Evolutionary conservation across 2,888 invertebrate species (phyloP), one percentile per base, ranked within the genome.

Genomic region (Cephus spinipes): DNA sequence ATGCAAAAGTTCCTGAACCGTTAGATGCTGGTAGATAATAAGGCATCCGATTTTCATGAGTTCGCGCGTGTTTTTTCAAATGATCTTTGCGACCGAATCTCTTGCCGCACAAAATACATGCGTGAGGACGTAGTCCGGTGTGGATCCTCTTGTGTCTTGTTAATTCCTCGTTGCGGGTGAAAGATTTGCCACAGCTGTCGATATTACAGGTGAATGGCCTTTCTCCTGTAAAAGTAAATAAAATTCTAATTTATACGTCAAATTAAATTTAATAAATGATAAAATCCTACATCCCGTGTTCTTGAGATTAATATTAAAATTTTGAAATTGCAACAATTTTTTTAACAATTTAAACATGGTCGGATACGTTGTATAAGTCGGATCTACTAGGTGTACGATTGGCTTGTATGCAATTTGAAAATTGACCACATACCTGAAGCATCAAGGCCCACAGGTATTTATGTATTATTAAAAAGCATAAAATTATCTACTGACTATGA

Each of bases 41-140:
- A 30, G 85, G 82, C 76, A 87, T 87, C 3, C 89, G 84, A 77
- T 85, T 86, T 31, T 89, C 90, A 75, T 98, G 98, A 0, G 98
- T 98, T 87, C 97, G 95, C 79, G 96, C 95, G 89, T 99, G 98
- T 88, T 98, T 99, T 92, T 98, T 98, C 79, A 99, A 93, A 90
- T 99, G 98, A 90, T 99, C 98, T 85, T 98, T 96, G 73, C 98
- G 94, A 0, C 98, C 98, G 89, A 98, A 99, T 81, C 96, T 94
- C 92, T 99, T 99, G 4, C 97, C 97, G 88, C 98, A 99, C 31
- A 96, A 94, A 0, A 94, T 93, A 89, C 98, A 99, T 0, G 96
- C 95, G 90, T 96, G 98, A 0, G 98, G 97, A 74, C 97, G 93
- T 0, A 97, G 92, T 0, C 97, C 97, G 0, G 97, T 96, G 90